Percentiles rank a stretch among this genome's conserved stretches.
Evolutionary conservation across 1,140 invertebrate species (phyloP).

Genomic region (Pararge aegeria): DNA sequence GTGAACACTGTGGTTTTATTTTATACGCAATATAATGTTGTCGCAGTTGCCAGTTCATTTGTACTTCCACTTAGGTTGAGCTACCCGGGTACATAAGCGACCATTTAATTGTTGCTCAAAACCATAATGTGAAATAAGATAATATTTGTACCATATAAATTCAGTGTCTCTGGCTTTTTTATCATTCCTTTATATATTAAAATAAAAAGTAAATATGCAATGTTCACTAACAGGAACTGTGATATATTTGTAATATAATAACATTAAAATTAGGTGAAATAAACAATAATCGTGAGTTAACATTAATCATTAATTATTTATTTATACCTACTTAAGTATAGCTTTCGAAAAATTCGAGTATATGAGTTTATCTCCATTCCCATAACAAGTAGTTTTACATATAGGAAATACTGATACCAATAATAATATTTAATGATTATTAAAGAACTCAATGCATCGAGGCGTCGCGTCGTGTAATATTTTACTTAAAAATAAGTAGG

Average conservation of each 20-base stretch:
- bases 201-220: not conserved
- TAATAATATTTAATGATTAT: not conserved
- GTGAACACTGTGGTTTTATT: too few relatives aligned
- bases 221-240: conserved; percentile 6
- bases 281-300: not conserved
- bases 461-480: not conserved
- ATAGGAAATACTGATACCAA: not conserved
- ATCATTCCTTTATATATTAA: not conserved
- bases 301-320: not conserved
- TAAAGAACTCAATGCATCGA: not conserved
- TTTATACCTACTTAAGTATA: not conserved
- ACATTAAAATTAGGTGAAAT: not conserved
- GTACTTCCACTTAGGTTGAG: too few relatives aligned
- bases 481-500: not conserved
- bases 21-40: too few relatives aligned
- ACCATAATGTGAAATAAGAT: not conserved
- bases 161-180: not conserved
- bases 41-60: too few relatives aligned
- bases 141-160: conserved; percentile 3
- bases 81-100: too few relatives aligned
- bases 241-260: not conserved
- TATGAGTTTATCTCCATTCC: not conserved
- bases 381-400: not conserved
- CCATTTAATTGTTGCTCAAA: too few relatives aligned
- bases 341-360: not conserved